phyloP scores from a whole-genome alignment of 2,113 vertebrate genomes.

The Zeus faber region DNA sequence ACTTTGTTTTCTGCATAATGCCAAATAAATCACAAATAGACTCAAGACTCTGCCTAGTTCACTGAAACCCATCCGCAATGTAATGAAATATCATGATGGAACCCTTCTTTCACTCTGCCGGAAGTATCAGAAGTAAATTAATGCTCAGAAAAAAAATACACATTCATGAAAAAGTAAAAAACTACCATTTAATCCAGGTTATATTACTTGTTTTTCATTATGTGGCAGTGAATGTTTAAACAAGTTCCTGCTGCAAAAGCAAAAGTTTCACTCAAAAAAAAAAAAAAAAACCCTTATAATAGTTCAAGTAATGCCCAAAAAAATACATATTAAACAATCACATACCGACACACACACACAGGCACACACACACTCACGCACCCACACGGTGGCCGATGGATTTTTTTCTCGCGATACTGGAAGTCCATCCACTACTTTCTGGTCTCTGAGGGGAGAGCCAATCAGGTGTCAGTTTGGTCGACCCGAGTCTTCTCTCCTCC shows the following conservation, averaged over 20 bases:
- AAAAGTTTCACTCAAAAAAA: constrained; percentile 65
- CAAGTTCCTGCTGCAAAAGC: constrained; percentile 83
- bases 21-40: too few relatives aligned
- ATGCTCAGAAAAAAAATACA: constrained; percentile 48
- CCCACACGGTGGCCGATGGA: constrained; percentile 33
- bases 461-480: constrained; percentile 37
- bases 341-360: constrained; percentile 29
- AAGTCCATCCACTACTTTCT: constrained; percentile 49
- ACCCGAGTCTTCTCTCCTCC: constrained; percentile 30
- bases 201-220: constrained; percentile 88
- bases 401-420: constrained; percentile 34
- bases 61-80: too few relatives aligned
- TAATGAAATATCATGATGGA: too few relatives aligned
- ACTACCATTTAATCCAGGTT: constrained; percentile 97
- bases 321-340: constrained; percentile 47
- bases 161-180: constrained; percentile 91
- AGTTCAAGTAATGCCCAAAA: constrained; percentile 81
- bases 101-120: too few relatives aligned
- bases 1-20: too few relatives aligned
- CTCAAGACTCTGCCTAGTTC: too few relatives aligned
- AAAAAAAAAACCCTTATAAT: constrained; percentile 74
- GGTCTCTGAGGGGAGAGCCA: constrained; percentile 36
- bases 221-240: constrained; percentile 89
- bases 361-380: constrained; percentile 29
- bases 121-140: too few relatives aligned